Evolutionary conservation across 2,797 vertebrate species (phyloP), one percentile per base, ranked within the genome.

Genomic region (Arrhamphus sclerolepis): DNA sequence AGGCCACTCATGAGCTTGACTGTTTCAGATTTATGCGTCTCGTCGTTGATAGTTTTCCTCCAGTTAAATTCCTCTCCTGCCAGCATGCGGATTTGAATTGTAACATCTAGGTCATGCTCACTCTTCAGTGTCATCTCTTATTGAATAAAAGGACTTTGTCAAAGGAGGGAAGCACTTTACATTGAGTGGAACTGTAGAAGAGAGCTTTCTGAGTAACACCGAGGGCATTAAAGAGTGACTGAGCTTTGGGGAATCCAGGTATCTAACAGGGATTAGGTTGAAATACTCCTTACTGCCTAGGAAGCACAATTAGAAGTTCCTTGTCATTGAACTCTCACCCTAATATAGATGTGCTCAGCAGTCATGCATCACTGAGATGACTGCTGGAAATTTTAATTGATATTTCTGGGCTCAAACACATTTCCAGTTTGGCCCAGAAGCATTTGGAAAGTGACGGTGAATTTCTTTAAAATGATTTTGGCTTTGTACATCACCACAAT

Each of bases 241-340:
- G 66, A 82, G 80, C 80, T 87, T 69, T 60, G 53, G 42, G 56
- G 72, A 77, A 80, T 84, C 70, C 40, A 62, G 80, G 87, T 89
- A 78, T 89, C 84, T 83, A 58, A 77, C 78, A 70, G 67, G 87
- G 89, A 89, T 91, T 90, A 89, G 67, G 64, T 38, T 66, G 55
- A 83, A 80, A 83, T 68, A 43, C 74, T 75, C 38, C 9, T 81
- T 65, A 73, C 69, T 83, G 81, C 84, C 76, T 72, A 56, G 82
- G 85, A 91, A 89, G 75, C 49, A 73, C 88, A 91, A 90, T 92
- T 91, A 89, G 81, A 88, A 84, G 72, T 55, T 68, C 57, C 56
- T 46, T 39, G 63, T 86, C 86, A 82, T 74, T 79, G 64, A 60
- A 43, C 71, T 74, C 56, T 58, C 41, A 64, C 56, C 44, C 55